Conservation (phyloP, 2,888 invertebrate genomes). For the Pandemis corylana region DNA sequence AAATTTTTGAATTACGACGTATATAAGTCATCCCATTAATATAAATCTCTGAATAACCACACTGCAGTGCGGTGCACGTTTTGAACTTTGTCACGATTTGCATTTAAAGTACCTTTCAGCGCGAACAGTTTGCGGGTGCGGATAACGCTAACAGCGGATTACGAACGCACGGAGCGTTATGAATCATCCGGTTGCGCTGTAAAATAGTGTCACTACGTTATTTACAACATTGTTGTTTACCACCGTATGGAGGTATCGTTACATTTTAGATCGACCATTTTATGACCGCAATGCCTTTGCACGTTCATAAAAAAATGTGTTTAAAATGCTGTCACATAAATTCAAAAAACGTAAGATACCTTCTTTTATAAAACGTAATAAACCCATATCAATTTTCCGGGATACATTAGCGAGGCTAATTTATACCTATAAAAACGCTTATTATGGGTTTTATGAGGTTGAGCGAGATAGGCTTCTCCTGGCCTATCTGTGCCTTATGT, state of each 20-base stretch:
- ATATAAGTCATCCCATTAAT: constrained; percentile 39
- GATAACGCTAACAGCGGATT: constrained; percentile 45
- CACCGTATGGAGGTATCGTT: constrained; percentile 34
- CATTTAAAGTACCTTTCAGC: constrained; percentile 71
- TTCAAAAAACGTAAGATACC: neutral
- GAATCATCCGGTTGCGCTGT: constrained; percentile 51
- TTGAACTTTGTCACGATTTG: constrained; percentile 66
- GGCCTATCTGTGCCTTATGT: neutral
- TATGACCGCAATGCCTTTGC: neutral
- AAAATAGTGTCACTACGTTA: constrained; percentile 47
- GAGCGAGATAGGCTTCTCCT: constrained; percentile 9
- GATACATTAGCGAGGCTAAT: constrained; percentile 23
- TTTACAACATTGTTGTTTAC: constrained; percentile 46
- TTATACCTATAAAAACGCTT: constrained; percentile 14
- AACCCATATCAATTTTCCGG: constrained; percentile 17
- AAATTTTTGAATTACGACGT: constrained; percentile 34
- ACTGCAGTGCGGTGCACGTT: constrained; percentile 56
- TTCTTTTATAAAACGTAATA: constrained; percentile 23
- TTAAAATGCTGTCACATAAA: constrained; percentile 2
- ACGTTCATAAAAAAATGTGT: neutral
- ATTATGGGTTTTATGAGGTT: constrained; percentile 24
- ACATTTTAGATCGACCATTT: constrained; percentile 19
- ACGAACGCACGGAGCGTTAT: constrained; percentile 50
- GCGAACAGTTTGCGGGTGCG: constrained; percentile 56
- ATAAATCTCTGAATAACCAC: constrained; percentile 54